Percentiles rank a stretch among this genome's conserved stretches.
Evolutionary conservation across 2,797 vertebrate genomes (phyloP).

Genomic region (Xerus rutilus): DNA sequence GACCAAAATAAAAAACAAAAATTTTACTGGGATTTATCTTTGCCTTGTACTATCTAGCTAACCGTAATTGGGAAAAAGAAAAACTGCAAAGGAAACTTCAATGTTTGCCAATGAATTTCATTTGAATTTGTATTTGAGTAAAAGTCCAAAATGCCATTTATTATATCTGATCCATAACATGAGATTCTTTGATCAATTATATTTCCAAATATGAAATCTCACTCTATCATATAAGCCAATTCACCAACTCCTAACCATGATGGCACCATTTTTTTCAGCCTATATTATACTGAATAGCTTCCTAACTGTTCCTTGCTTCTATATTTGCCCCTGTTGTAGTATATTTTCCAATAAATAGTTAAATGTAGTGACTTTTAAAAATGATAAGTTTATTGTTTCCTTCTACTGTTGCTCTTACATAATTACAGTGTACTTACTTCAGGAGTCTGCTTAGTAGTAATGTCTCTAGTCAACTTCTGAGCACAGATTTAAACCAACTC

Average conservation of each 20-base stretch:
- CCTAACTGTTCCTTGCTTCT: not conserved
- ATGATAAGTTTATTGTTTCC: not conserved
- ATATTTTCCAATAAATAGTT: not conserved
- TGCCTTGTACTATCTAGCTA: not conserved
- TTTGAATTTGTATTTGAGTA: conserved; percentile 46
- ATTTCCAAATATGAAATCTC: conserved; percentile 14
- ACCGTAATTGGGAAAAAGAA: not conserved
- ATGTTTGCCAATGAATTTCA: not conserved
- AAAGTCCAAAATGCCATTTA: not conserved
- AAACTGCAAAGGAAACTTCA: not conserved
- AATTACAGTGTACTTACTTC: not conserved
- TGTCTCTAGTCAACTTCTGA: not conserved
- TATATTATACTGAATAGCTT: conserved; percentile 9
- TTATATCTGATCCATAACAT: not conserved
- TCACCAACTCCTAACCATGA: not conserved
- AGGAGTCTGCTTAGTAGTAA: not conserved
- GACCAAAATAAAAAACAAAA: no score
- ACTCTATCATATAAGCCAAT: not conserved
- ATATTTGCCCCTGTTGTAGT: not conserved
- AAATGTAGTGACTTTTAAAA: conserved; percentile 29
- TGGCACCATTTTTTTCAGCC: conserved; percentile 11
- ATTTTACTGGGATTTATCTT: not conserved
- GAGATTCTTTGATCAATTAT: conserved; percentile 6
- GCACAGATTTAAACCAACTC: not conserved
- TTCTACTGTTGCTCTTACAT: not conserved